Conservation (phyloP, 1,140 invertebrate genomes). For the Atta cephalotes region DNA sequence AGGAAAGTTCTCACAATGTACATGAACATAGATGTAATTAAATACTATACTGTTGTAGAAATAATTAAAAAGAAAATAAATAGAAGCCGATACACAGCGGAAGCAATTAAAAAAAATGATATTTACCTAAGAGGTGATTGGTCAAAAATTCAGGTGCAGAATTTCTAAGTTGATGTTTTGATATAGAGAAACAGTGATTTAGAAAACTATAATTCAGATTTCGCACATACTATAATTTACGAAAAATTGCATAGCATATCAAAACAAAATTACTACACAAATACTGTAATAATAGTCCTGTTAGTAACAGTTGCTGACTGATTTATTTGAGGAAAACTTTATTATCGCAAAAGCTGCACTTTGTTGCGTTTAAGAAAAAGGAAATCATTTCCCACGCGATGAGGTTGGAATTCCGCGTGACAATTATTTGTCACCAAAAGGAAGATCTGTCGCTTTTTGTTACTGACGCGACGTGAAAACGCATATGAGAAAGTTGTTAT, state of each 20-base stretch:
- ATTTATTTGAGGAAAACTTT: constrained; percentile 53
- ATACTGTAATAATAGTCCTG: constrained; percentile 25
- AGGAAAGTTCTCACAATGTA: constrained; percentile 21
- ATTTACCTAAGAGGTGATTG: neutral
- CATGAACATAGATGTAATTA: neutral
- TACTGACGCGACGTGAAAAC: constrained; percentile 42
- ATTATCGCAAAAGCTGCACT: neutral
- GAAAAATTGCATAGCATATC: constrained; percentile 23
- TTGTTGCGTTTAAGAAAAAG: constrained; percentile 7
- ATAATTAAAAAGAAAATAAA: neutral
- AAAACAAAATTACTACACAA: constrained; percentile 16
- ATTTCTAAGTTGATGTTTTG: neutral
- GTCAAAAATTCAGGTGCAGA: neutral
- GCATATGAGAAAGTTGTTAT: constrained; percentile 65
- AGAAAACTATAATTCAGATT: constrained; percentile 26
- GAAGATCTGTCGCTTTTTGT: constrained; percentile 65
- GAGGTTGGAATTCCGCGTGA: constrained; percentile 36
- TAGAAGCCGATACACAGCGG: neutral
- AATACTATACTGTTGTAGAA: neutral
- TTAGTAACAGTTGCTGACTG: neutral
- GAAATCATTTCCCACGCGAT: constrained; percentile 60
- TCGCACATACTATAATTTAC: constrained; percentile 29
- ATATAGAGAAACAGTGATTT: constrained; percentile 20
- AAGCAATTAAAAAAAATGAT: constrained; percentile 3
- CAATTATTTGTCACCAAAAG: constrained; percentile 4